Base-by-base conservation (phyloP, 30 jellyfish, hydroid and myxozoan genomes). In the Chrysaora quinquecirrha region DNA sequence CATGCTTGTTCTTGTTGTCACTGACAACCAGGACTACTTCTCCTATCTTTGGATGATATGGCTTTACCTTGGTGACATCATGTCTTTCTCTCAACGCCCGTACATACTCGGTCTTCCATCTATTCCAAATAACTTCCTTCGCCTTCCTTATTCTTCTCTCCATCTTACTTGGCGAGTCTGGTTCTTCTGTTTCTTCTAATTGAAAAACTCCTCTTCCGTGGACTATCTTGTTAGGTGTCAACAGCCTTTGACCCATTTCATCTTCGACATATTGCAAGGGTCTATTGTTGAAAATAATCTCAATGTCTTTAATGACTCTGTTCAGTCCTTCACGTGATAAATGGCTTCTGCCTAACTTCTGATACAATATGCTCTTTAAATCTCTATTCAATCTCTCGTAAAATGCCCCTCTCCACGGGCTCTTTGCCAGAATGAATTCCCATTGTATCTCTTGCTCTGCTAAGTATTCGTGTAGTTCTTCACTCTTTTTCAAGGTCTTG, bases 91-190 rank as follows among this genome's bases (percentile, higher is more conserved):
- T 67, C 56, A 85, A 48, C 11, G 78, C 77, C 62, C 85, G 58
- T 25, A 63, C 89, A 60, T 85, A 85, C 75, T 85, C 90, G 12
- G 77, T 73, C 16, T 60, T 16, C 96, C 96, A 74, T 65, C 96
- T 38, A 27, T 62, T 34, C 95, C 96, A 85, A 30, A 48, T 64
- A 33, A 21, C 70, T 35, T 85, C 77, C 35, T 75, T 85, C 34
- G 83, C 67, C 68, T 67, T 75, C 48, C 87, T 75, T 20, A 75
- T 48, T 75, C 87, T 75, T 60, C 34, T 75, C 52, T 75, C 87
- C 35, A 75, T 30, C 76, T 49, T 75, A 19, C 75, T 75, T 14
- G 77, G 87, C 31, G 76, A 7, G 29, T 75, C 23, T 28, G 62
- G 34, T 30, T 58, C 87, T 34, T 75, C 87, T 50, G 25, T 52